Evolutionary conservation across 2,888 invertebrate species (phyloP), one percentile per base, ranked within the genome.

Genomic region (Rotaria macrura): DNA sequence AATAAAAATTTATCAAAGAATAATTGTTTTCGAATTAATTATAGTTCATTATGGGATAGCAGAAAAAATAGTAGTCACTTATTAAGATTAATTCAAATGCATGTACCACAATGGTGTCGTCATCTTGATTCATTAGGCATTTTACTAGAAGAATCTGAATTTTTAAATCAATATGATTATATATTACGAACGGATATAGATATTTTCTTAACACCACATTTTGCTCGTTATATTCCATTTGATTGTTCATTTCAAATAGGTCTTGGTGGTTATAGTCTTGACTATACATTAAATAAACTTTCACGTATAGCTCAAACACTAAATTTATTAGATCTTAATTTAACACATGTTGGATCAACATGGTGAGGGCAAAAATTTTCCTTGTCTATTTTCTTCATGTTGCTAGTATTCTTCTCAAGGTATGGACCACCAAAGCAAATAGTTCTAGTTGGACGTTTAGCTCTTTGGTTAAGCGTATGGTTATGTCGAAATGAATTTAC

Each of bases 161-260:
- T 74, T 74, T 74, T 85, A 29, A 74, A 74, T 52, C 52, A 47
- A 74, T 85, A 85, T 83, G 85, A 85, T 54, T 85, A 83, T 83
- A 38, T 85, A 25, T 79, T 85, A 9, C 54, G 85, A 38, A 85
- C 79, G 25, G 85, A 85, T 57, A 54, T 85, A 55, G 85, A 85
- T 29, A 49, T 72, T 83, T 85, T 85, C 83, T 83, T 85, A 54
- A 83, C 85, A 38, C 79, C 79, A 29, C n/a, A 79, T 43, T 85
- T 85, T 83, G 85, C 83, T 43, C 34, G 40, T 38, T 85, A 79
- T 79, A 79, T 85, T 38, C 85, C 85, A 34, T 40, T 65, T 23
- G 52, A 84, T 40, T 85, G 65, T 49, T 65, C 65, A 29, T 29
- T 65, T n/a, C n/a, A 29, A 29, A 34, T 65, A 34, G 65, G 52